These are phyloP conservation scores for Scaptomyza tumidula DNA, from an alignment of 2,888 invertebrate genomes.

Conservation along the genomic window DNA sequence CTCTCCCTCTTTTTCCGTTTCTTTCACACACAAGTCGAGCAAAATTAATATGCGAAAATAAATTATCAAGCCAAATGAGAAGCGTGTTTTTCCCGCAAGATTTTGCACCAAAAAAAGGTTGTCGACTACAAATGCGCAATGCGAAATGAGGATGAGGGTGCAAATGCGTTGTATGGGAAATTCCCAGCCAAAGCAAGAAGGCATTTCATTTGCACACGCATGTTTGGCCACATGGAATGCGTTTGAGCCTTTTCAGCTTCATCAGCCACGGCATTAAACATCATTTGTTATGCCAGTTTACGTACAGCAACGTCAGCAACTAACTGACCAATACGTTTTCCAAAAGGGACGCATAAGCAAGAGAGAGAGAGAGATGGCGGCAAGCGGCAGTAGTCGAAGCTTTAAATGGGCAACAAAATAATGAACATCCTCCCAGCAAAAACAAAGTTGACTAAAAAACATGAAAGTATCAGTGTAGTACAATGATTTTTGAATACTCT, in stretches of 20 bases:
- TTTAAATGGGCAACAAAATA: constrained; percentile 62
- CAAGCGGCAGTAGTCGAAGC: constrained; percentile 6
- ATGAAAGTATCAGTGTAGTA: neutral
- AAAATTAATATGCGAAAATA: constrained; percentile 80
- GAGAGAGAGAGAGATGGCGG: neutral
- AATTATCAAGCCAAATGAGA: constrained; percentile 79
- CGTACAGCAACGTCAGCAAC: constrained; percentile 56
- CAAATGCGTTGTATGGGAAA: constrained; percentile 5
- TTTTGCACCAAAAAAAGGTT: constrained; percentile 49
- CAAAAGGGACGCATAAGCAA: too few relatives aligned
- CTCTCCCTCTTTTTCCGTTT: neutral
- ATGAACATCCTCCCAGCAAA: constrained; percentile 42
- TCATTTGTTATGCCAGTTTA: constrained; percentile 67
- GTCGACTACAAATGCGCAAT: neutral
- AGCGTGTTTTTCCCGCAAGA: constrained; percentile 56
- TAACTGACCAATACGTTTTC: constrained; percentile 38
- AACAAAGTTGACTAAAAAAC: constrained; percentile 40
- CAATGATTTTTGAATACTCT: constrained; percentile 13
- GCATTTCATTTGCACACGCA: constrained; percentile 67
- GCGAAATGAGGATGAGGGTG: neutral
- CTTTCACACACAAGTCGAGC: constrained; percentile 42
- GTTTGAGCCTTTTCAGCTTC: constrained; percentile 72
- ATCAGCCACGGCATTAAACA: constrained; percentile 72
- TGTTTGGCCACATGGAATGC: constrained; percentile 61
- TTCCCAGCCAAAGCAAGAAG: constrained; percentile 7